Base-by-base conservation (phyloP, 2,797 vertebrate species). In the Myripristis murdjan region DNA sequence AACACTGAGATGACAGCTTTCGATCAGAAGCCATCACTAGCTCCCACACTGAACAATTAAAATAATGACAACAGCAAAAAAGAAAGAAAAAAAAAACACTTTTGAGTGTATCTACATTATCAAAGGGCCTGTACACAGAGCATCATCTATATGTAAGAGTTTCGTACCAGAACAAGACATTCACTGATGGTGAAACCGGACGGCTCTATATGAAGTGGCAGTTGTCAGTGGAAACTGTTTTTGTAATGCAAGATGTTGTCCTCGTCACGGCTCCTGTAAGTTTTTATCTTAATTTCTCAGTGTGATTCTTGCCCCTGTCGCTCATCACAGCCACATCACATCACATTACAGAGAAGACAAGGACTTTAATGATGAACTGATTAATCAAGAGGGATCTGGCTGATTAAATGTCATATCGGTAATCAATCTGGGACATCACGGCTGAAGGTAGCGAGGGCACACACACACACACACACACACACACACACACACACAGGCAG, bases 311-410 rank as follows among this genome's bases (percentile, higher is more conserved):
- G 48, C n/a, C 28, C 2, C 52, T 16, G 47, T 37, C 33, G 46
- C 49, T 63, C 62, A 53, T 57, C 51, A 55, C 11, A 6, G 24
- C 64, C 41, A 11, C 26, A 8, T 20, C 22, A 66, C n/a, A n/a
- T n/a, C n/a, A n/a, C n/a, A 47, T 51, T 28, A 4, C 28, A 26
- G 51, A 49, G 37, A 20, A 67, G 62, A 28, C 46, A 1, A 20
- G 1, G 22, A 8, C 57, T 33, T 8, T 18, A 41, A 60, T 11
- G 1, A 46, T 5, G 18, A 24, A 53, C 10, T 4, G 43, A 31
- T 37, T 15, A 0, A 43, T 57, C 39, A 14, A 8, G 35, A 57
- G 22, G 33, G 14, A 16, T 20, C 39, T 3, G 61, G 55, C 0
- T 37, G 49, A 73, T 66, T 33, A 49, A 26, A 9, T 11, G 26